Evolutionary conservation across 2,797 vertebrate species (phyloP).

Genomic region (Anomalospiza imberbis): DNA sequence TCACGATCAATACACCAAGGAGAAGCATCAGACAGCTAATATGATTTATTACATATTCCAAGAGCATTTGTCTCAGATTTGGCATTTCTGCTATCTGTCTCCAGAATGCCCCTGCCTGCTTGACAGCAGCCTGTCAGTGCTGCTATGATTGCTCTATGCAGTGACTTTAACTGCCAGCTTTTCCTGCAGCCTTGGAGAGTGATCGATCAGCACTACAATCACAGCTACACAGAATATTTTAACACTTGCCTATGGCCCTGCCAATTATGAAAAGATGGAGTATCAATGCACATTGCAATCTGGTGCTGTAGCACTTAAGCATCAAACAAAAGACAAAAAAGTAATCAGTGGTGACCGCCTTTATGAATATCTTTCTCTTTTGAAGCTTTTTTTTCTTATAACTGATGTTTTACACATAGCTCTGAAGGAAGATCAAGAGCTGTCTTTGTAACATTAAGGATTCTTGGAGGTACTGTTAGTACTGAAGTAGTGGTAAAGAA

Average conservation of each 20-base stretch:
- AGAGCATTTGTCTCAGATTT: conserved; percentile 34
- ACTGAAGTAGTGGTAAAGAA: neutral
- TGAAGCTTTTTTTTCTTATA: neutral
- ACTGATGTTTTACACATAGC: neutral
- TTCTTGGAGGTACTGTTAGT: conserved; percentile 1
- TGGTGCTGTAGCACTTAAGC: neutral
- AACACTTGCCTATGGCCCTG: neutral
- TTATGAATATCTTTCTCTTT: neutral
- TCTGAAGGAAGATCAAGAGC: neutral
- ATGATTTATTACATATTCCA: conserved; percentile 56
- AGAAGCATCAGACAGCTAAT: conserved; percentile 19
- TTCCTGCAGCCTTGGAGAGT: neutral
- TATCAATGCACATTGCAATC: neutral
- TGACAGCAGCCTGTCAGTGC: conserved; percentile 59
- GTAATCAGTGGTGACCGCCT: neutral
- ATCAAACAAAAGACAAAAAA: neutral
- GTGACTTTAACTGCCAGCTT: conserved; percentile 40
- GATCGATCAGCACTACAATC: neutral
- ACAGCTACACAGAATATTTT: neutral
- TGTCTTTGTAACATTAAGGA: neutral
- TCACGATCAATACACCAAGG: conserved; percentile 41
- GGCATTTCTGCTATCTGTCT: conserved; percentile 37
- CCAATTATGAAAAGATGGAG: neutral
- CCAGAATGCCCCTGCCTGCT: neutral
- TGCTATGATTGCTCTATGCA: conserved; percentile 6